Percentiles rank a stretch among this genome's conserved stretches.
Conservation (phyloP, 1,140 invertebrate genomes). For the Diabrotica undecimpunctata region DNA sequence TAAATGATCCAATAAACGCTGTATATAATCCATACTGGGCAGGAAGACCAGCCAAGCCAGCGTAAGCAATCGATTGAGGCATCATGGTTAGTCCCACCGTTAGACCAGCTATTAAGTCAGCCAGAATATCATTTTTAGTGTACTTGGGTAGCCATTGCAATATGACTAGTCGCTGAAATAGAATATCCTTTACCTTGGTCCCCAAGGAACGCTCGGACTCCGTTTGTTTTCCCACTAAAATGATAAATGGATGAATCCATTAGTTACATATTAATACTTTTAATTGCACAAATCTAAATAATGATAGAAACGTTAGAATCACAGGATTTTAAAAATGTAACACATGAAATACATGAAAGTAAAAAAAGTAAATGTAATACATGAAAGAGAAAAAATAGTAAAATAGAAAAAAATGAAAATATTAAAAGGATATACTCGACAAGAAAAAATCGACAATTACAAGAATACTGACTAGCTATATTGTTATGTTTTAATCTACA, state of each 20-base stretch:
- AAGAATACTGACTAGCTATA: too few species aligned
- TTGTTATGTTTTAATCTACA: too few species aligned
- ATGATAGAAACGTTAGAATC: too few species aligned
- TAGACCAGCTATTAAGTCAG: conserved; percentile 81
- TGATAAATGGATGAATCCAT: background rate
- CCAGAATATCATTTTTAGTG: conserved; percentile 56
- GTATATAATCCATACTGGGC: conserved; percentile 88
- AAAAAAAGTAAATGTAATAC: too few species aligned
- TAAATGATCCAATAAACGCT: conserved; percentile 81
- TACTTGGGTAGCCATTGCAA: conserved; percentile 65
- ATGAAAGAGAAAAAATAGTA: too few species aligned
- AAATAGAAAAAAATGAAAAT: too few species aligned
- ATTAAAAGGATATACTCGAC: too few species aligned
- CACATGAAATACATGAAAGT: too few species aligned
- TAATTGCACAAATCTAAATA: too few species aligned
- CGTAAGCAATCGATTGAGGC: conserved; percentile 76
- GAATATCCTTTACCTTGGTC: conserved; percentile 21
- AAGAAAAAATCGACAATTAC: too few species aligned
- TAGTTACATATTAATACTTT: too few species aligned
- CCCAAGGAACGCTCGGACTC: background rate
- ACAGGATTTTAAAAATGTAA: too few species aligned
- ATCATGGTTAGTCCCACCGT: conserved; percentile 78
- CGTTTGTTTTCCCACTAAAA: conserved; percentile 6
- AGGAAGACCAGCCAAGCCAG: conserved; percentile 67
- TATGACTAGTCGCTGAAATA: conserved; percentile 42